Conservation (phyloP, 35 echinoderm and acorn worm genomes). For the Patiria miniata region DNA sequence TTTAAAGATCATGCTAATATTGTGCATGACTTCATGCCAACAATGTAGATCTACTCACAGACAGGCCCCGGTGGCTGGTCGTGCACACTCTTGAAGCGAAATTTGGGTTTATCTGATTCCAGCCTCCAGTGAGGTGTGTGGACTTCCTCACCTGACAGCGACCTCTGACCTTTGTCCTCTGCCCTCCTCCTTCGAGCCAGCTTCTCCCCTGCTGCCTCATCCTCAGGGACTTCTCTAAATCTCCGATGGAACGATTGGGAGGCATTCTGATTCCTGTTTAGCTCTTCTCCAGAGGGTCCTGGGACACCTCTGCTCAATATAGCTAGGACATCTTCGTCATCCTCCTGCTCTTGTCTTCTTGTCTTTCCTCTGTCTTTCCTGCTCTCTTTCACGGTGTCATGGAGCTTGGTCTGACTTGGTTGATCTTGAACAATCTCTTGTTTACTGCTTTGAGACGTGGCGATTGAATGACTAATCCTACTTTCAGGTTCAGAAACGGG, state of each 20-base stretch:
- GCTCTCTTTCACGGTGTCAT: background rate
- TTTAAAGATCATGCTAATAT: no score
- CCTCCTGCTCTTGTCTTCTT: background rate
- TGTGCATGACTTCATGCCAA: no score
- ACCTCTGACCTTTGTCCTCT: no score
- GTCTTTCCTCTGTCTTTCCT: background rate
- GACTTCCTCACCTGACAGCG: background rate
- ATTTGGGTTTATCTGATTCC: background rate
- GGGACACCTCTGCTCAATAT: slow-evolving; percentile 26
- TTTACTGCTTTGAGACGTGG: no score
- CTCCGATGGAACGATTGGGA: background rate
- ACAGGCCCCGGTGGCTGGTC: background rate
- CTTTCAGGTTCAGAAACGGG: background rate
- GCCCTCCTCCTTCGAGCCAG: no score
- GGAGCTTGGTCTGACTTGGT: background rate
- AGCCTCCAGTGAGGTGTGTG: background rate
- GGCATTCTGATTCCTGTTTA: background rate
- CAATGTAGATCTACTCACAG: slow-evolving; percentile 3
- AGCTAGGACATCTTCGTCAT: slow-evolving; percentile 37
- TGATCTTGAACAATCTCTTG: no score
- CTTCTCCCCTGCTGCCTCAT: background rate
- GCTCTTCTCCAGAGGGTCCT: background rate
- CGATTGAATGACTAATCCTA: background rate
- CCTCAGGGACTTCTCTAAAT: background rate
- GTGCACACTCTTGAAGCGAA: background rate